Evolutionary conservation across 2,888 invertebrate species (phyloP).

Genomic region (Cryptocephalus primarius): DNA sequence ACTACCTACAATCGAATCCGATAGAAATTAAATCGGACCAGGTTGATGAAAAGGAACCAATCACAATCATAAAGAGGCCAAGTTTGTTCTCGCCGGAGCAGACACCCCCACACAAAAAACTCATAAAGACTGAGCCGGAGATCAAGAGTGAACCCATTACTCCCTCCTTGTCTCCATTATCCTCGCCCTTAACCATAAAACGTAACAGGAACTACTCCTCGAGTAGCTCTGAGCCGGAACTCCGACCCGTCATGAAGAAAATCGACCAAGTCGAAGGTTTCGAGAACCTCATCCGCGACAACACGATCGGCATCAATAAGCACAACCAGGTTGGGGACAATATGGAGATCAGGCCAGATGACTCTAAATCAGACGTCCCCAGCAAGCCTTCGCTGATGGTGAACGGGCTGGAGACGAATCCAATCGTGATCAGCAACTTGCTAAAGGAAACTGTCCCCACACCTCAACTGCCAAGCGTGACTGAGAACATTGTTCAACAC

Average conservation of each 20-base stretch:
- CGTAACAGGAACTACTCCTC: slow-evolving; percentile 36
- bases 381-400: slow-evolving; percentile 20
- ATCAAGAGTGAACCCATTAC: slow-evolving; percentile 3
- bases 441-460: slow-evolving; percentile 45
- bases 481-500: slow-evolving; percentile 9
- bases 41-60: neutral
- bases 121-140: slow-evolving; percentile 36
- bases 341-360: slow-evolving; percentile 15
- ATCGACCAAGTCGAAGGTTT: slow-evolving; percentile 51
- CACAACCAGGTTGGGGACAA: slow-evolving; percentile 27
- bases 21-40: neutral
- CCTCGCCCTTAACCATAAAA: slow-evolving; percentile 13
- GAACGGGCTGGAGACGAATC: slow-evolving; percentile 63
- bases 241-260: slow-evolving; percentile 51
- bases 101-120: slow-evolving; percentile 31
- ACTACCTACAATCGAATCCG: neutral
- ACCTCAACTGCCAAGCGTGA: slow-evolving; percentile 26
- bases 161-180: slow-evolving; percentile 20
- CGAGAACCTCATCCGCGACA: slow-evolving; percentile 48
- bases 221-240: slow-evolving; percentile 46
- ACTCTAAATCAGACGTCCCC: neutral
- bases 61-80: slow-evolving; percentile 39
- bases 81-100: slow-evolving; percentile 60
- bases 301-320: slow-evolving; percentile 33
- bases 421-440: slow-evolving; percentile 57